These are phyloP conservation scores for Lacerta bilineata DNA, from an alignment of 2,797 vertebrate species.

Conservation along the genomic window DNA sequence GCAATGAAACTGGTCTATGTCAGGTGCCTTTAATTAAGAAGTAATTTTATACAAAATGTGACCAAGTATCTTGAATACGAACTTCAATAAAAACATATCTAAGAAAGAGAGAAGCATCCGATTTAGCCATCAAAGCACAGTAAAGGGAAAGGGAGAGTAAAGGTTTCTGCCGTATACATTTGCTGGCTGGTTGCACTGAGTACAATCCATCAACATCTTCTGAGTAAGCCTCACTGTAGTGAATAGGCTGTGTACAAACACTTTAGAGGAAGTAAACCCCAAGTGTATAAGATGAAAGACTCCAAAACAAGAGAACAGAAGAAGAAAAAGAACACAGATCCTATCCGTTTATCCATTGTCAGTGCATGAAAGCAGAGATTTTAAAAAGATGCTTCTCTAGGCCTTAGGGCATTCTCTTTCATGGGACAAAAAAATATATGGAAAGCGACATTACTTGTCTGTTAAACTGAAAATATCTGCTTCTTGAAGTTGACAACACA, in stretches of 20 bases:
- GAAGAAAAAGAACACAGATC: slow-evolving; percentile 48
- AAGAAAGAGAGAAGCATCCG: slow-evolving; percentile 74
- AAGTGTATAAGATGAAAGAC: slow-evolving; percentile 50
- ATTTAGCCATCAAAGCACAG: slow-evolving; percentile 68
- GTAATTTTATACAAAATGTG: slow-evolving; percentile 81
- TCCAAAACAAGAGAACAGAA: slow-evolving; percentile 48
- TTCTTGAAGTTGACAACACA: slow-evolving; percentile 39
- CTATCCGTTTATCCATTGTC: slow-evolving; percentile 17
- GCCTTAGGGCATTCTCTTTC: background rate
- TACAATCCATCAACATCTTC: slow-evolving; percentile 21
- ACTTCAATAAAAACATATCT: slow-evolving; percentile 77
- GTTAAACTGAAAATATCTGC: slow-evolving; percentile 27
- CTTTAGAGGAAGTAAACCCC: slow-evolving; percentile 41
- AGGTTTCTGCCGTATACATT: slow-evolving; percentile 72
- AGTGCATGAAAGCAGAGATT: slow-evolving; percentile 31
- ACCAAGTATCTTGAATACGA: slow-evolving; percentile 77
- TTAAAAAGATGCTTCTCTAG: background rate
- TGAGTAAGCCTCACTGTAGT: background rate
- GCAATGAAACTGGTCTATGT: slow-evolving; percentile 55
- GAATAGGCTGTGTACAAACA: background rate
- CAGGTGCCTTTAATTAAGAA: slow-evolving; percentile 83
- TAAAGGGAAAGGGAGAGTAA: slow-evolving; percentile 65
- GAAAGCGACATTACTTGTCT: slow-evolving; percentile 7
- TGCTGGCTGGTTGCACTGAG: slow-evolving; percentile 61
- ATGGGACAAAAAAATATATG: background rate